Base-by-base conservation (phyloP, 92 coral and sea anemone species). In the Virgularia gustaviana region DNA sequence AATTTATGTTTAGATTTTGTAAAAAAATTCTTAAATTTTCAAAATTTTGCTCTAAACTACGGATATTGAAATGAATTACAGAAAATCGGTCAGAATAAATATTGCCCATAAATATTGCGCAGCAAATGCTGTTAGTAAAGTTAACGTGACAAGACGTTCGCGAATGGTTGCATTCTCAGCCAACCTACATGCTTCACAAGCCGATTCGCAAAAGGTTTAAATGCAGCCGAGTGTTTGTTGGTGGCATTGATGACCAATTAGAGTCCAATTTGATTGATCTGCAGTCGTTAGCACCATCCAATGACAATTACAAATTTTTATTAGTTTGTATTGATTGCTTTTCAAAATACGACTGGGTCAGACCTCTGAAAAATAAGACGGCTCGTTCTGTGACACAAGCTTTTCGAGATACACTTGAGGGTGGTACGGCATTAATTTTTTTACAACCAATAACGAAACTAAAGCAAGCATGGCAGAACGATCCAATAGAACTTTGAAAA, bases 401-500 rank as follows among this genome's bases (percentile, higher is more conserved):
- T 47, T 47, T 47, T 13, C 24, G 57, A 22, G 57, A 51, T 4
- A 15, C 28, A 7, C 8, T 51, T 27, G 12, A 51, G 28, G 57
- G 28, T 22, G 57, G 57, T 7, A 27, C 29, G 29, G 57, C 28
- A 15, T 32, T 32, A 7, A 51, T 22, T 32, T 51, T 22, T 20
- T 32, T 20, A 22, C 57, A 51, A 6, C 22, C 57, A 20, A 32
- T 51, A 32, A 51, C 22, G 22, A 22, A 6, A 9, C 28, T n/a
- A n/a, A n/a, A n/a, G n/a, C n/a, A n/a, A n/a, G n/a, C n/a, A n/a
- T n/a, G n/a, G n/a, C n/a, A n/a, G 84, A 83, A 66, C 79, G 84
- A 0, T 83, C 73, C 13, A 84, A 78, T 36, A 63, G 84, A 0
- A 85, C 85, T 0, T 29, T 85, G 36, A 85, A 85, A 39, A 34